Evolutionary conservation across 1,140 invertebrate species (phyloP).

Genomic region (Mya arenaria): DNA sequence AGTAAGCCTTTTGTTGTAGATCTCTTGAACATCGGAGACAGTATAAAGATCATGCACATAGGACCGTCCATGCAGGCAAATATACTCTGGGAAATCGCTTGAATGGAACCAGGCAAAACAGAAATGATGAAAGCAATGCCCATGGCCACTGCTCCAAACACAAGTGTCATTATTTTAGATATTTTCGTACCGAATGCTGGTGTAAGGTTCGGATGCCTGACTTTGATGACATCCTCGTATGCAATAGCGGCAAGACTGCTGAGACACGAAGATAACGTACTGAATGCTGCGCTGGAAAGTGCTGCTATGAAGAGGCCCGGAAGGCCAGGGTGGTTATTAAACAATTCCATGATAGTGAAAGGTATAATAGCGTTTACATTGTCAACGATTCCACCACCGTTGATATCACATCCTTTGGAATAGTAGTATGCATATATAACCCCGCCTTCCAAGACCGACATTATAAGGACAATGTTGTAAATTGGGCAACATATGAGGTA

Average conservation of each 20-base stretch:
- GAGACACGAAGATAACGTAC: conserved; percentile 38
- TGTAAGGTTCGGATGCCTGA: neutral
- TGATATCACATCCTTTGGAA: conserved; percentile 12
- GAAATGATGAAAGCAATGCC: conserved; percentile 8
- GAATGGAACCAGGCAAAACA: neutral
- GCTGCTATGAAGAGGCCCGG: conserved; percentile 40
- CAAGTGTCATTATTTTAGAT: conserved; percentile 18
- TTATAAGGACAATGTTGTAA: neutral
- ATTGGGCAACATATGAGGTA: conserved; percentile 2
- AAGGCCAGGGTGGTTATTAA: conserved; percentile 11
- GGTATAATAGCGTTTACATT: conserved; percentile 39
- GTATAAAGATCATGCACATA: conserved; percentile 4
- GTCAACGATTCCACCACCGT: neutral
- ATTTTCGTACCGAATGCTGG: neutral
- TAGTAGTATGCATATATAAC: conserved; percentile 20
- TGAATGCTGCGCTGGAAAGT: conserved; percentile 39
- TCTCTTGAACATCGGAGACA: neutral
- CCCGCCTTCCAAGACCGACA: conserved; percentile 14
- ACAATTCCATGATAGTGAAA: conserved; percentile 26
- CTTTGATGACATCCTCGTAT: conserved; percentile 38
- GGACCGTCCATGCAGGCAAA: conserved; percentile 18
- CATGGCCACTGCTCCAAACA: conserved; percentile 8
- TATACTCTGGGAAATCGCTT: conserved; percentile 4
- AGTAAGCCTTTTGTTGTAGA: conserved; percentile 32
- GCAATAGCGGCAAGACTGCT: conserved; percentile 37